Evolutionary conservation across 2,888 invertebrate species (phyloP).

Genomic region (Polia nebulosa): DNA sequence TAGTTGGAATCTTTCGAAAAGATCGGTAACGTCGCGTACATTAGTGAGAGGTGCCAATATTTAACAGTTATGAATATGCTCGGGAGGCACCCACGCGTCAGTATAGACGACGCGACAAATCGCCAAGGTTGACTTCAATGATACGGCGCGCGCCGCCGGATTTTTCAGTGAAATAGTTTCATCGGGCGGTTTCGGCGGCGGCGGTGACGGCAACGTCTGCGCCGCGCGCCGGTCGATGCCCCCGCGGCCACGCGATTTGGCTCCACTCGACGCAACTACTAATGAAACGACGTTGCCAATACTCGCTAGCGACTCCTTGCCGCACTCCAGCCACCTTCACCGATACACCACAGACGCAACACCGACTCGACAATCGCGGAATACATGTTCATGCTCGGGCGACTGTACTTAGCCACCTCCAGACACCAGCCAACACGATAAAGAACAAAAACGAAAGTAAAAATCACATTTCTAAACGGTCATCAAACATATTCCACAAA

Average conservation of each 20-base stretch:
- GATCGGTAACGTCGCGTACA: slow-evolving; percentile 68
- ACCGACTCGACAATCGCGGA: slow-evolving; percentile 8
- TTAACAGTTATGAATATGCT: slow-evolving; percentile 84
- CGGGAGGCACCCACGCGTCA: slow-evolving; percentile 86
- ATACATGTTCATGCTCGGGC: slow-evolving; percentile 16
- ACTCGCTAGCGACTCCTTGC: slow-evolving; percentile 55
- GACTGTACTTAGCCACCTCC: slow-evolving; percentile 2
- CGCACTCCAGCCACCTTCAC: slow-evolving; percentile 58
- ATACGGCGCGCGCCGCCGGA: slow-evolving; percentile 85
- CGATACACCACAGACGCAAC: slow-evolving; percentile 42
- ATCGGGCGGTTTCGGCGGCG: slow-evolving; percentile 82
- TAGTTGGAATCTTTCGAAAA: slow-evolving; percentile 66
- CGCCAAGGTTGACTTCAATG: slow-evolving; percentile 89
- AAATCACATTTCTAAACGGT: slow-evolving; percentile 31
- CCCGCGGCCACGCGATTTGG: slow-evolving; percentile 87
- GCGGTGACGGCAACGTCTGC: slow-evolving; percentile 89
- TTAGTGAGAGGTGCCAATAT: slow-evolving; percentile 84
- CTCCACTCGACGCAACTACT: slow-evolving; percentile 81
- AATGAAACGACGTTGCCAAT: slow-evolving; percentile 80
- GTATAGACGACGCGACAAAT: slow-evolving; percentile 88
- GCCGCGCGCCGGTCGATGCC: slow-evolving; percentile 89
- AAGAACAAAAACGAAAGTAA: slow-evolving; percentile 47
- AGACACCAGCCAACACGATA: slow-evolving; percentile 10
- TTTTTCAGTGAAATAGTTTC: slow-evolving; percentile 91
- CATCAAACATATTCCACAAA: slow-evolving; percentile 34